Conservation (phyloP, 2,113 vertebrate genomes). For the Cyanoderma ruficeps region DNA sequence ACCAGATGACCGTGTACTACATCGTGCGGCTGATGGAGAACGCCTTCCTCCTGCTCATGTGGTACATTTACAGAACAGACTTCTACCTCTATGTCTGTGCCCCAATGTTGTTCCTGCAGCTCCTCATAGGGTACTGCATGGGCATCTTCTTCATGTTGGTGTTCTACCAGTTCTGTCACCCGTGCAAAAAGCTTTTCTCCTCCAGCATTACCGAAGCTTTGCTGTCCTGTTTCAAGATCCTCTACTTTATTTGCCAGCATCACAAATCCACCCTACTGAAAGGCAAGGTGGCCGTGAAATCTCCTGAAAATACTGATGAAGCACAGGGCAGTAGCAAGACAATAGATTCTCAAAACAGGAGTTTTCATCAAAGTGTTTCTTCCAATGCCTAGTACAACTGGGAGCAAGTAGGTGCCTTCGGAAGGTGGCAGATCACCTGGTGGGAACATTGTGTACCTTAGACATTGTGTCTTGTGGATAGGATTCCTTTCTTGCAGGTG, state of each 20-base stretch:
- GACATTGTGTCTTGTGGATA: neutral
- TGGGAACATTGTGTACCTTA: neutral
- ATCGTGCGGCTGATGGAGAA: constrained; percentile 92
- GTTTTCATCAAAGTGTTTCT: constrained; percentile 64
- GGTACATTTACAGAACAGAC: constrained; percentile 89
- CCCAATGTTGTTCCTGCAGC: constrained; percentile 85
- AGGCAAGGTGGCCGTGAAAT: constrained; percentile 64
- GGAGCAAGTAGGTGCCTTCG: constrained; percentile 27
- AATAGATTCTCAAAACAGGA: constrained; percentile 71
- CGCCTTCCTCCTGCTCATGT: constrained; percentile 86
- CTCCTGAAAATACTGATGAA: constrained; percentile 20
- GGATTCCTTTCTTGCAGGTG: neutral
- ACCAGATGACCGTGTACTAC: constrained; percentile 87
- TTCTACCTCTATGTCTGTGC: constrained; percentile 86
- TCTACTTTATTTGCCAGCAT: constrained; percentile 72
- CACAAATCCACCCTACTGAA: constrained; percentile 4
- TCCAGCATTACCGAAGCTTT: constrained; percentile 84
- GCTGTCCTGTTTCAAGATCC: constrained; percentile 77
- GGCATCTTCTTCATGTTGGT: constrained; percentile 93
- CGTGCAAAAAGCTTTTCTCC: constrained; percentile 91
- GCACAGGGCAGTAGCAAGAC: constrained; percentile 50
- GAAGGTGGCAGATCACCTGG: neutral
- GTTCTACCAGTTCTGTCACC: constrained; percentile 96
- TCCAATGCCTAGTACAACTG: constrained; percentile 67
- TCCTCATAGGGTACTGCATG: constrained; percentile 85